These are phyloP conservation scores for Rhinopithecus roxellana DNA, from an alignment of 2,113 vertebrate genomes.

Conservation along the genomic window DNA sequence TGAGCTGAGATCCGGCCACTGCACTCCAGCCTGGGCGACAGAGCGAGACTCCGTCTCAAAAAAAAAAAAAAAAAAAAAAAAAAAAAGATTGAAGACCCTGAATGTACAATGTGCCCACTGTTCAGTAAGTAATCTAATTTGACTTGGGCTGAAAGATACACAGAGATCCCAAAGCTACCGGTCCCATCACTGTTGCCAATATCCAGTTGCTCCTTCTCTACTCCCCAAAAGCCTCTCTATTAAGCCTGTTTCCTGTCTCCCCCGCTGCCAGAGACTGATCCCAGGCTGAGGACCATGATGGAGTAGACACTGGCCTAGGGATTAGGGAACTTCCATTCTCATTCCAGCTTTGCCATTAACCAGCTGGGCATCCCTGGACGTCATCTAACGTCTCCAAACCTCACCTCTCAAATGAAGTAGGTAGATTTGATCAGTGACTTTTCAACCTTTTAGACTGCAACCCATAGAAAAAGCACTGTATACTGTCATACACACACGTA, in stretches of 20 bases:
- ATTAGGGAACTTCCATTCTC: background rate
- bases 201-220: background rate
- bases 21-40: too few relatives aligned
- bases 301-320: background rate
- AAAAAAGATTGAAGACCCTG: background rate
- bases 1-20: too few relatives aligned
- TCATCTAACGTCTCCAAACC: background rate
- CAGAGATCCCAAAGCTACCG: background rate
- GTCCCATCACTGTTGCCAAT: background rate
- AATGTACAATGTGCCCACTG: background rate
- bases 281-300: background rate
- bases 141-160: background rate
- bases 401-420: background rate
- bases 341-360: background rate
- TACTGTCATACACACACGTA: fast-evolving
- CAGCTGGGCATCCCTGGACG: background rate
- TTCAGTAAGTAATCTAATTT: background rate
- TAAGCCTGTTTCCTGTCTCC: background rate
- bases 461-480: background rate
- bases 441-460: background rate
- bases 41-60: too few relatives aligned
- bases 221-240: background rate
- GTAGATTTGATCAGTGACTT: background rate
- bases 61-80: too few relatives aligned
- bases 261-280: background rate